Evolutionary conservation across 2,888 invertebrate genomes (phyloP), one percentile per base, ranked within the genome.

Genomic region (Conchocele bisecta): DNA sequence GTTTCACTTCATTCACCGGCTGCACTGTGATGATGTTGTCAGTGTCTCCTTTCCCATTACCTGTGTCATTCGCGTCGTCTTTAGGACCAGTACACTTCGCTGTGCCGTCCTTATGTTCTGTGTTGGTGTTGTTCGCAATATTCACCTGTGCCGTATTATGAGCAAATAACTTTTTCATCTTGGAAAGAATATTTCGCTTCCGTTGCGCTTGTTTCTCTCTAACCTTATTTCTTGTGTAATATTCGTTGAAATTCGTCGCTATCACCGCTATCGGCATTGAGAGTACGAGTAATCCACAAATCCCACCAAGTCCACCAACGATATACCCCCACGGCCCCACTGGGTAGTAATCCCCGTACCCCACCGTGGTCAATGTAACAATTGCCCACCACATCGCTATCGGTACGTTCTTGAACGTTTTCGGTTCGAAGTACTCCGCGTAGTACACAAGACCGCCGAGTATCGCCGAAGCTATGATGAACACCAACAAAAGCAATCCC

Each of bases 321-420:
- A 85, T 31, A 46, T 80, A 80, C 1, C 86, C 85, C 11, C 48
- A 20, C 3, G 58, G 46, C 1, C 81, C 77, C 13, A 64, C 70
- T 3, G 86, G 86, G n/a, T 70, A 70, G 41, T 76, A 75, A 57
- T 86, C 86, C 0, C 85, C 86, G 72, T 87, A 87, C 3, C 88
- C 88, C 6, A 88, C 85, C 1, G 88, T 87, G 26, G 87, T 87
- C 81, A 88, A 82, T 33, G 88, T 88, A 42, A 87, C 75, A n/a
- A 87, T 70, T 1, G 86, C 83, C 86, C 87, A 88, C 88, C 87
- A 87, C 6, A 87, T 78, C 24, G 76, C 77, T 6, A 77, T 69
- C 11, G 86, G 84, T 6, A 87, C 80, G 48, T 80, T 82, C 3
- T 67, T 59, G 54, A 86, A 86, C 11, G 63, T 69, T 20, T 75